Conservation (phyloP, 2,888 invertebrate genomes). For the Teleiodes luculella region DNA sequence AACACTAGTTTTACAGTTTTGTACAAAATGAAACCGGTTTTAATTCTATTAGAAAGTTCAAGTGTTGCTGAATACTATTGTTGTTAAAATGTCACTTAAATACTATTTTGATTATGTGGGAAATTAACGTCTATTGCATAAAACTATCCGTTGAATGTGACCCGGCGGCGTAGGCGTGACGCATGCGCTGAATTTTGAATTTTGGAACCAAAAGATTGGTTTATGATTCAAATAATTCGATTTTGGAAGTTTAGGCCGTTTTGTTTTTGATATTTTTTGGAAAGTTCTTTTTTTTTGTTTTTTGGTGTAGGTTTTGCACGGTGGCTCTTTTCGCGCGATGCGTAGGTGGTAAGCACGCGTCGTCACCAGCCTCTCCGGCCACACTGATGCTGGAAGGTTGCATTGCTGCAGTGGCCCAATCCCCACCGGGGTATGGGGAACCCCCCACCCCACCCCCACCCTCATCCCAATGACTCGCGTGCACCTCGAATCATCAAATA, state of each 20-base stretch:
- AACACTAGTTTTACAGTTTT: constrained; percentile 69
- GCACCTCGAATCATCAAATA: constrained; percentile 76
- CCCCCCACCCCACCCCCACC: constrained; percentile 35
- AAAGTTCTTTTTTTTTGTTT: constrained; percentile 28
- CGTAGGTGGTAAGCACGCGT: constrained; percentile 77
- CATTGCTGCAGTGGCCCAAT: constrained; percentile 59
- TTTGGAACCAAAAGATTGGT: constrained; percentile 52
- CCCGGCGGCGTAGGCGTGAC: constrained; percentile 60
- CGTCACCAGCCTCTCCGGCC: constrained; percentile 70
- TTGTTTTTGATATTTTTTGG: constrained; percentile 35
- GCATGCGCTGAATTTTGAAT: constrained; percentile 61
- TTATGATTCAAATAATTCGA: constrained; percentile 44
- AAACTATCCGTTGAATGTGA: constrained; percentile 74
- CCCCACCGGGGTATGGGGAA: constrained; percentile 49
- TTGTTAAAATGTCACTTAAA: constrained; percentile 68
- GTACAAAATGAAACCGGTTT: constrained; percentile 67
- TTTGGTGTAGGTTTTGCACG: constrained; percentile 43
- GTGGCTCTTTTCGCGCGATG: constrained; percentile 63
- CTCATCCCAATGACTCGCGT: constrained; percentile 64
- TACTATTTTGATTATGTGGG: constrained; percentile 71
- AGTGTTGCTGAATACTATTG: constrained; percentile 76
- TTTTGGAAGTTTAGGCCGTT: constrained; percentile 52
- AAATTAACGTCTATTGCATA: constrained; percentile 72
- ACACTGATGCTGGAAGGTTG: constrained; percentile 71
- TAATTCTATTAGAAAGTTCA: constrained; percentile 60